phyloP scores from a whole-genome alignment of 2,888 invertebrate species.

The Ornithoptera alexandrae region DNA sequence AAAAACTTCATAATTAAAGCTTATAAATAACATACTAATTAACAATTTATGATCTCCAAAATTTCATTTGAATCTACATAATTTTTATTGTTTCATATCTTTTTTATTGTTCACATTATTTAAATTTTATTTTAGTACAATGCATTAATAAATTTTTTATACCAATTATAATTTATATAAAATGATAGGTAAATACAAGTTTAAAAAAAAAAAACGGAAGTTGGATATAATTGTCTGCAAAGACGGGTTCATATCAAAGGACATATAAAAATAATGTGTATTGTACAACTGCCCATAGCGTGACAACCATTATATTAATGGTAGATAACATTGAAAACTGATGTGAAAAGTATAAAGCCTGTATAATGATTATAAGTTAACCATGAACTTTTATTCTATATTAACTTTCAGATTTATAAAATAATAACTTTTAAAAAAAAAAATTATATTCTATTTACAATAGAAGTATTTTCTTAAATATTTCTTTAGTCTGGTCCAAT shows the following conservation, averaged over 20 bases:
- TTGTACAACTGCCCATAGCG: constrained; percentile 6
- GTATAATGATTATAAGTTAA: neutral
- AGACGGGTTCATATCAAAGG: neutral
- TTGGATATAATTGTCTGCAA: constrained; percentile 2
- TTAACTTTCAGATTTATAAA: neutral
- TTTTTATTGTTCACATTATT: too few relatives aligned
- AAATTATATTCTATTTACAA: neutral
- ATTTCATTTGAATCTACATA: too few relatives aligned
- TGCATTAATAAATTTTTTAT: too few relatives aligned
- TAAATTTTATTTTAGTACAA: too few relatives aligned
- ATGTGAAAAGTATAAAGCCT: neutral
- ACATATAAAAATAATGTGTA: constrained; percentile 20
- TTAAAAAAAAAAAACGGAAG: constrained; percentile 9
- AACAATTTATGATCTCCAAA: too few relatives aligned
- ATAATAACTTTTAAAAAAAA: too few relatives aligned
- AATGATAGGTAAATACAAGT: neutral
- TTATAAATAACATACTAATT: neutral
- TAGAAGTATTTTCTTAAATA: neutral
- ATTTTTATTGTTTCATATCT: too few relatives aligned
- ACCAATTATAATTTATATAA: too few relatives aligned
- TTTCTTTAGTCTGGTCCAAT: neutral
- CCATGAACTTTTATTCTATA: neutral
- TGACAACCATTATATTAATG: constrained; percentile 6
- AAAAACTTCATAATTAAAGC: too few relatives aligned
- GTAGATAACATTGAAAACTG: neutral